Conservation (phyloP, 2,888 invertebrate genomes). For the Eupithecia inturbata region DNA sequence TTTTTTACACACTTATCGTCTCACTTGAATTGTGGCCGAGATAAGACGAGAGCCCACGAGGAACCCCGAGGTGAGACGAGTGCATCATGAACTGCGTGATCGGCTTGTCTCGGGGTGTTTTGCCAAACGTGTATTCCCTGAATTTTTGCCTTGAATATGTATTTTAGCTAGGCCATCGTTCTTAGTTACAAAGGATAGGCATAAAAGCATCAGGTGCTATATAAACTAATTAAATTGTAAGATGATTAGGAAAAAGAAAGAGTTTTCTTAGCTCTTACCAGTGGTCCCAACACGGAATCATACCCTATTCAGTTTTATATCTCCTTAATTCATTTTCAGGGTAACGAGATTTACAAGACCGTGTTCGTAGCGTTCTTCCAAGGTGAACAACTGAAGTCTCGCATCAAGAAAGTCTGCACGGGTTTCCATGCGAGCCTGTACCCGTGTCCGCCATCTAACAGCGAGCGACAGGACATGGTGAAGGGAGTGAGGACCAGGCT, state of each 20-base stretch:
- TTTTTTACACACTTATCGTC: background rate
- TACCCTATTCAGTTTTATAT: background rate
- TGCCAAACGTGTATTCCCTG: background rate
- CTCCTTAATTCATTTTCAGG: constrained; percentile 77
- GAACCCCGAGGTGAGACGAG: background rate
- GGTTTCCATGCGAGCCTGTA: constrained; percentile 97
- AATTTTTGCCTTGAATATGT: too few relatives aligned
- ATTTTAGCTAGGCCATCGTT: background rate
- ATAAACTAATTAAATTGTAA: background rate
- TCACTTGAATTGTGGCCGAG: background rate
- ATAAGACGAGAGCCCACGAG: background rate
- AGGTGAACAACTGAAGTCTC: constrained; percentile 95
- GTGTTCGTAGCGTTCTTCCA: constrained; percentile 96
- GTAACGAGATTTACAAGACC: constrained; percentile 93
- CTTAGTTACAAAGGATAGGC: background rate
- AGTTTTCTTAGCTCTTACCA: background rate
- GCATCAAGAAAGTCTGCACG: constrained; percentile 96
- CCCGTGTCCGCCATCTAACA: constrained; percentile 94
- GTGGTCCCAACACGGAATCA: background rate
- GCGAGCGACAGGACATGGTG: constrained; percentile 94
- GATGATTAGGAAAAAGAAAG: background rate
- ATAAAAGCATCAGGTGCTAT: background rate
- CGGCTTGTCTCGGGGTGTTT: background rate
- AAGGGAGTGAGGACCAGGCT: constrained; percentile 94
- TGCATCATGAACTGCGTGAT: background rate